Evolutionary conservation across 1,140 invertebrate genomes (phyloP).

Genomic region (Drosophila varians): DNA sequence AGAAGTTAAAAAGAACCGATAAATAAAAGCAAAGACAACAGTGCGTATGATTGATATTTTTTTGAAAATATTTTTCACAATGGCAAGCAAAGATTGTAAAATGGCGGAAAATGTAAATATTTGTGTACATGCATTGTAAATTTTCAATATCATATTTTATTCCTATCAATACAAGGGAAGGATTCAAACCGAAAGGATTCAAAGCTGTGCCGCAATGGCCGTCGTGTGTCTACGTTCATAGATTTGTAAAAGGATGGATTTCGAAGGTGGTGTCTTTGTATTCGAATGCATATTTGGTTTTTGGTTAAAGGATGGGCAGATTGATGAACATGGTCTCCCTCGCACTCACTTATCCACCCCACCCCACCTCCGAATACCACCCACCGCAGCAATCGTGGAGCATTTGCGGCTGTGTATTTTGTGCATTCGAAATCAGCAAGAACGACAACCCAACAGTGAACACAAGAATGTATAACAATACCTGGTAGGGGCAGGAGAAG

Average conservation of each 20-base stretch:
- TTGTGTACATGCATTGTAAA: background rate
- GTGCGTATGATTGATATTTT: background rate
- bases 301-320: slow-evolving; percentile 17
- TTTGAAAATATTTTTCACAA: no score
- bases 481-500: slow-evolving; percentile 32
- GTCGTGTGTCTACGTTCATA: slow-evolving; percentile 1
- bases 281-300: slow-evolving; percentile 46
- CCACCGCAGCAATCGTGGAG: slow-evolving; percentile 43
- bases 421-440: slow-evolving; percentile 47
- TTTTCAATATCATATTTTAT: background rate
- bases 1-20: no score
- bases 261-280: slow-evolving; percentile 23
- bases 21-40: background rate
- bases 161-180: background rate
- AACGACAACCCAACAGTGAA: slow-evolving; percentile 29
- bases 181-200: background rate
- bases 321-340: slow-evolving; percentile 26
- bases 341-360: background rate
- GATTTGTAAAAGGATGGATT: no score
- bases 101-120: background rate
- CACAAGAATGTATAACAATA: slow-evolving; percentile 47
- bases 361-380: background rate
- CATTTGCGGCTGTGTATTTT: slow-evolving; percentile 61
- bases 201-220: background rate
- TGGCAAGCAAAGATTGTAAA: no score